Evolutionary conservation across 2,888 invertebrate species (phyloP).

Genomic region (Epiblema foenella): DNA sequence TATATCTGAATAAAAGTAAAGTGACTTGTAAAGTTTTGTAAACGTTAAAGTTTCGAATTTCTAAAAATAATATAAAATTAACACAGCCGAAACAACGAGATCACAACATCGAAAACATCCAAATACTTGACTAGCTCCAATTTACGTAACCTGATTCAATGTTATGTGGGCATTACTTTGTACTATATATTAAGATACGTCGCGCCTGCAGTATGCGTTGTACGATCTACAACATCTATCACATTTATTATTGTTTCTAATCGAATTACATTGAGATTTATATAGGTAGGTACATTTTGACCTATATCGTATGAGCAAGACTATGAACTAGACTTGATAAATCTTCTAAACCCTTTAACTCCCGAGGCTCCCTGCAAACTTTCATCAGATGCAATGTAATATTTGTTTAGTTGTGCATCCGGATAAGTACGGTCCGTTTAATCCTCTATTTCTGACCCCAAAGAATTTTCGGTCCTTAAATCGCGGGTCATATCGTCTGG

Average conservation of each 20-base stretch:
- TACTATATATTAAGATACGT: conserved; percentile 36
- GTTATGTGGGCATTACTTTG: conserved; percentile 38
- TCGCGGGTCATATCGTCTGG: conserved; percentile 74
- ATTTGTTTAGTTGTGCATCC: conserved; percentile 4
- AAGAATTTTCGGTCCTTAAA: conserved; percentile 71
- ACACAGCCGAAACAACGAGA: conserved; percentile 80
- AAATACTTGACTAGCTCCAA: conserved; percentile 60
- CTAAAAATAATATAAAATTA: conserved; percentile 58
- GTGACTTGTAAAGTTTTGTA: conserved; percentile 35
- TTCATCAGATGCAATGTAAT: neutral
- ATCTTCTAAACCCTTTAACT: conserved; percentile 35
- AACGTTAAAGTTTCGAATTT: conserved; percentile 36
- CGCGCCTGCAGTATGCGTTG: conserved; percentile 29
- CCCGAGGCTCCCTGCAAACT: conserved; percentile 40
- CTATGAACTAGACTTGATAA: conserved; percentile 46
- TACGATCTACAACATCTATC: conserved; percentile 53
- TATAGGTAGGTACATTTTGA: conserved; percentile 46
- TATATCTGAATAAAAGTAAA: neutral
- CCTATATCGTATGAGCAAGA: conserved; percentile 58
- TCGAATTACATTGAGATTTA: conserved; percentile 50
- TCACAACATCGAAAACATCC: conserved; percentile 57
- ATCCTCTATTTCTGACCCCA: conserved; percentile 76
- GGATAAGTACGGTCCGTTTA: conserved; percentile 55
- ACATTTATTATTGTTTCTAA: conserved; percentile 55
- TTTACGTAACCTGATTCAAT: conserved; percentile 45